Conservation (phyloP, 2,888 invertebrate genomes). For the Erebia aethiops region DNA sequence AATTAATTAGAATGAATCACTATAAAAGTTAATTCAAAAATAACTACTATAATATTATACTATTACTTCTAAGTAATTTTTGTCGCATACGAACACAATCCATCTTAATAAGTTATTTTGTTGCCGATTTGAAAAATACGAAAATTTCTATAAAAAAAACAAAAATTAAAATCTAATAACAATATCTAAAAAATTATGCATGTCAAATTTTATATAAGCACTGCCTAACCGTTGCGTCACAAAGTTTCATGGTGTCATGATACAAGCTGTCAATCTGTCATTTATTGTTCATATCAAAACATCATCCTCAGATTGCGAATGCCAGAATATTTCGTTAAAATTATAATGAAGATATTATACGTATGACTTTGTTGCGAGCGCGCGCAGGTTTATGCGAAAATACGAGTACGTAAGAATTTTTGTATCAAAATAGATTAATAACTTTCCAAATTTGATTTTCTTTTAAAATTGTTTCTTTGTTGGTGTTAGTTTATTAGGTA, state of each 20-base stretch:
- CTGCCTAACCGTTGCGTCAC: neutral
- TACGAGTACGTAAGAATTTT: neutral
- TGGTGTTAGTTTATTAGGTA: no score
- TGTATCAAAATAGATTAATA: neutral
- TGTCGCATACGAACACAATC: no score
- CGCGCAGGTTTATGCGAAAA: neutral
- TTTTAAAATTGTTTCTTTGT: no score
- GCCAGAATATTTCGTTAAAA: neutral
- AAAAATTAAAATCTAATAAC: no score
- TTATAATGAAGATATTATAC: neutral
- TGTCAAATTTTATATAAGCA: no score
- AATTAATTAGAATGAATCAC: neutral
- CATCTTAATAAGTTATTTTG: no score
- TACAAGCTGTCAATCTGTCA: neutral
- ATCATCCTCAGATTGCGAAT: neutral
- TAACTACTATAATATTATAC: no score
- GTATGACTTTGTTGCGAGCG: no score
- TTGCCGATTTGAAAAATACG: no score
- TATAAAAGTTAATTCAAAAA: neutral
- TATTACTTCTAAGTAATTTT: no score
- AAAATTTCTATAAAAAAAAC: no score
- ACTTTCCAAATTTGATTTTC: neutral
- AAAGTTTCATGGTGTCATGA: neutral
- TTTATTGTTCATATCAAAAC: neutral
- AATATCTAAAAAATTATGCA: no score